A percentile compares a stretch with the other conserved stretches of the same genome.
These are phyloP conservation scores for Drosophila melanogaster DNA, from an alignment of 1,140 invertebrate species.

Conservation along the genomic window DNA sequence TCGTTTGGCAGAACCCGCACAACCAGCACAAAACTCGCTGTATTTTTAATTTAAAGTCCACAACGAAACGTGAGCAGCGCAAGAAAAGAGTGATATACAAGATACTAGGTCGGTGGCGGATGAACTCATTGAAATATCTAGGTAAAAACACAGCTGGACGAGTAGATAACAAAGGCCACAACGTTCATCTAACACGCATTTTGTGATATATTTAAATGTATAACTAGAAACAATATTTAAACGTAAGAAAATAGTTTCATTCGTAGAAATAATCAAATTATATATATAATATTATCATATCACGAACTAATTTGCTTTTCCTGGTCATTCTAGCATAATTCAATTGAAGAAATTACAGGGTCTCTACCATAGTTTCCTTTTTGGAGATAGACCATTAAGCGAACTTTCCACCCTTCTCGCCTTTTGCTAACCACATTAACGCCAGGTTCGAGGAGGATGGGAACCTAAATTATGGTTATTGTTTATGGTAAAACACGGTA, in stretches of 20 bases:
- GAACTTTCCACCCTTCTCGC: not conserved
- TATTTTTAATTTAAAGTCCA: constrained; percentile 80
- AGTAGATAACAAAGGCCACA: constrained; percentile 4
- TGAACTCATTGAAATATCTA: constrained; percentile 7
- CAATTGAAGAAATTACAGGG: constrained; percentile 5
- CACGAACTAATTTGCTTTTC: not conserved
- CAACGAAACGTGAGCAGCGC: constrained; percentile 57
- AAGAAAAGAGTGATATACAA: constrained; percentile 21
- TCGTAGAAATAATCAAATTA: too few species aligned
- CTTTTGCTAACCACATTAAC: constrained; percentile 67
- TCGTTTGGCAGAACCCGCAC: constrained; percentile 40
- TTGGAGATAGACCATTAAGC: not conserved
- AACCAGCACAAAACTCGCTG: constrained; percentile 59
- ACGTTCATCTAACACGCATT: not conserved
- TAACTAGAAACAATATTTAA: too few species aligned
- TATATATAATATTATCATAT: too few species aligned
- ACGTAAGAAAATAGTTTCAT: too few species aligned
- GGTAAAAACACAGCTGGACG: not conserved
- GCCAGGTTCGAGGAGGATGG: constrained; percentile 25
- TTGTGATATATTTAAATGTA: not conserved
- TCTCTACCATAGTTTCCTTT: constrained; percentile 4
- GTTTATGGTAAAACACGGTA: constrained; percentile 74
- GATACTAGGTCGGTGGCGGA: not conserved
- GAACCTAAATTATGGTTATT: constrained; percentile 81
- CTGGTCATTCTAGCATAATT: not conserved